A percentile compares a stretch with the other conserved stretches of the same genome.
Evolutionary conservation across 2,888 invertebrate genomes (phyloP).

Genomic region (Chloroclystis v-ata): DNA sequence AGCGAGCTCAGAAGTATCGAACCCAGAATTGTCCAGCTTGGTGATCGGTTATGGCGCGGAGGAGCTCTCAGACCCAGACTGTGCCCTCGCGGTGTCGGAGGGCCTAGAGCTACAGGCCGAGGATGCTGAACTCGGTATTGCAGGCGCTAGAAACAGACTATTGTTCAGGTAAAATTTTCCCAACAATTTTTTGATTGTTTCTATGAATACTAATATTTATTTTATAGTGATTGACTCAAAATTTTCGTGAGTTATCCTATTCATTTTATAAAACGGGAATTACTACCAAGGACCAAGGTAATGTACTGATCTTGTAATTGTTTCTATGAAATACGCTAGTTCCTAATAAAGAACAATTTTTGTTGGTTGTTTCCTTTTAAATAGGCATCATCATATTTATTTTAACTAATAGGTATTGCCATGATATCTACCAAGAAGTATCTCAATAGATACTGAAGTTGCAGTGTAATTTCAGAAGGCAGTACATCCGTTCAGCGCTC

Average conservation of each 20-base stretch:
- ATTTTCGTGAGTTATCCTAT: too few relatives aligned
- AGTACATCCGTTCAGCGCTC: not conserved
- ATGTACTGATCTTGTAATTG: too few relatives aligned
- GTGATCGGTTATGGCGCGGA: not conserved
- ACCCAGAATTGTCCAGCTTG: not conserved
- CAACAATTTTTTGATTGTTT: not conserved
- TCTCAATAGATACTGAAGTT: not conserved
- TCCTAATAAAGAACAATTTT: too few relatives aligned
- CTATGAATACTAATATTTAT: too few relatives aligned
- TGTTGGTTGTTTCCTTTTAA: too few relatives aligned
- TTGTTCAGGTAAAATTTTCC: not conserved
- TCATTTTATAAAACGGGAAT: too few relatives aligned
- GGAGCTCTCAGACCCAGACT: not conserved
- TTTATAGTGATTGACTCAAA: too few relatives aligned
- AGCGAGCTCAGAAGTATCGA: too few relatives aligned
- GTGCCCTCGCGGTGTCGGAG: not conserved
- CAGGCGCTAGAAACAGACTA: not conserved
- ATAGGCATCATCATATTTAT: too few relatives aligned
- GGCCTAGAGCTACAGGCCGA: not conserved
- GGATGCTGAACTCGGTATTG: not conserved
- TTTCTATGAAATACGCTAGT: too few relatives aligned
- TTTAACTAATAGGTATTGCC: not conserved
- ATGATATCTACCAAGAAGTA: not conserved
- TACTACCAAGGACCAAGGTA: too few relatives aligned
- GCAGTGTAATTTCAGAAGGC: not conserved